Base-by-base conservation (phyloP, 1,140 invertebrate species). In the Spodoptera litura region DNA sequence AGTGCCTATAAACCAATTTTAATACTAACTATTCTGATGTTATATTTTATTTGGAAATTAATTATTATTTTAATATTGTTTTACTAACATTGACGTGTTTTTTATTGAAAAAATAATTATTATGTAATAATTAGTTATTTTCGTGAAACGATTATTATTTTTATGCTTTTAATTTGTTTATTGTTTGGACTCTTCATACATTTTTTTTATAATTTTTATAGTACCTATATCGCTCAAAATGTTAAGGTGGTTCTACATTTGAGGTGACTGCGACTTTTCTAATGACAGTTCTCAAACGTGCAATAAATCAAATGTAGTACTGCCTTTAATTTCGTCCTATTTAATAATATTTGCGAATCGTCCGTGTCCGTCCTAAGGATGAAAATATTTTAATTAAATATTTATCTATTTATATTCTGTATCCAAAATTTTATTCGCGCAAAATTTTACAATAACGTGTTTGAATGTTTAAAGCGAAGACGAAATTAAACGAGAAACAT, bases 91-190 rank as follows among this genome's bases (percentile, higher is more conserved):
- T 71, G 66, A 59, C n/a, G 44, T 75, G 31, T 44, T 68, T 56
- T 70, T 15, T 31, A 52, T 59, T 68, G 10, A 59, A 61, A 25
- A 61, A 64, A 44, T 51, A 11, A 56, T 44, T 61, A 61, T 75
- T 52, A 20, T 52, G 38, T 74, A 38, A 56, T 51, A 20, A 72
- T 71, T 77, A 78, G 85, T 86, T 86, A 86, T 86, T 84, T 86
- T 86, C 83, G 85, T 86, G 31, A 83, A 83, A 86, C 85, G 85
- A 86, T 83, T 83, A 84, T 74, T 44, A 44, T 44, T 44, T 85
- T 80, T 78, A 31, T 81, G 51, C 64, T 77, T 75, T 79, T 70
- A 56, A 64, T 72, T 79, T 38, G 27, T 78, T 56, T 68, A 59
- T 59, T 58, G 53, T 78, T 64, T 66, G 13, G n/a, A 62, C n/a